Base-by-base conservation (phyloP, 2,888 invertebrate species). In the Drymonia ruficornis region DNA sequence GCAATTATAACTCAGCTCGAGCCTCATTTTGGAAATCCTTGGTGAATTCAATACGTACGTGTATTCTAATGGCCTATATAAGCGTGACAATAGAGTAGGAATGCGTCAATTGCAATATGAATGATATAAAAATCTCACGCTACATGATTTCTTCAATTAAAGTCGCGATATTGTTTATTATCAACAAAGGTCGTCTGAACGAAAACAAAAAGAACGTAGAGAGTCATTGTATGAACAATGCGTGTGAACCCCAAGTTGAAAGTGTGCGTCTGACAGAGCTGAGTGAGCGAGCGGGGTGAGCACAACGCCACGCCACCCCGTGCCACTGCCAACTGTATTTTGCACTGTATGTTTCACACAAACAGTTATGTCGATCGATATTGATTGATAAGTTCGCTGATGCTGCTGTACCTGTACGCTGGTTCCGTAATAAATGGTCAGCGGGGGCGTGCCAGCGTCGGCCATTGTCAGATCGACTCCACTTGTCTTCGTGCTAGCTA, bases 141-240 rank as follows among this genome's bases (percentile, higher is more conserved):
- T 86, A 76, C 83, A 81, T 85, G 87, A 86, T 91, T 91, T 91
- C 87, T 89, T 90, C 85, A 76, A 85, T 88, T 87, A 84, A 80
- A 87, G 78, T 84, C 76, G 85, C 81, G 83, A 91, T 91, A 90
- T 87, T 89, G 88, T 89, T 87, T 87, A 87, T 89, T 83, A 91
- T 89, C 89, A 90, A 87, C 89, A 89, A 89, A 91, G 90, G 91
- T 91, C 89, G 89, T 87, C 86, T 86, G 85, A 87, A 89, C 78
- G 87, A 89, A 91, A 91, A 91, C 91, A 91, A 91, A 90, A 91
- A 89, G 89, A 88, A 80, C 84, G 84, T 88, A 87, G 87, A 90
- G 87, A 84, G 84, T 86, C 85, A 90, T 91, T 91, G 91, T 90
- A 74, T 72, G 82, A 86, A 87, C 89, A 89, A 88, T 87, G 87